Base-by-base conservation (phyloP, 2,797 vertebrate genomes). In the Poecilia wingei region DNA sequence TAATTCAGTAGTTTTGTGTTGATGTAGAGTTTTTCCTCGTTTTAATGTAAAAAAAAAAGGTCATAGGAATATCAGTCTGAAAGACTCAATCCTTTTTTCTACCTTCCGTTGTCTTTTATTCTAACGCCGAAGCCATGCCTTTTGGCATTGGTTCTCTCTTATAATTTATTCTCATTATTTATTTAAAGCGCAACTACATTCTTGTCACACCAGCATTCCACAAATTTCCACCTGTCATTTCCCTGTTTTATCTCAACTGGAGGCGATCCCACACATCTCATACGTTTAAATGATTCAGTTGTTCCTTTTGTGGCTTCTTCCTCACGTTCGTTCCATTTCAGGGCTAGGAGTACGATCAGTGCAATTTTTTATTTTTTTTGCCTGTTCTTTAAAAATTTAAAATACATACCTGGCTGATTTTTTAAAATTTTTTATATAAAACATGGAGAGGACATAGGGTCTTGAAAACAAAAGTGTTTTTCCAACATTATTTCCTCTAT, bases 161-260 rank as follows among this genome's bases (percentile, higher is more conserved):
- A 84, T 86, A 81, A 89, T 89, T 89, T 87, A 88, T 61, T 81
- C 75, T 82, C 47, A 43, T 89, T 71, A 79, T 87, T 90, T 88
- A 89, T 90, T 92, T 86, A 89, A 91, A 87, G 88, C 79, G 82
- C 82, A 82, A 70, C 83, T 90, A 80, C 82, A 75, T 80, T 69
- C 81, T 87, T 86, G 74, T 86, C 87, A 84, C 12, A 57, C 79
- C 81, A 90, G 86, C 82, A 86, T 91, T 93, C 87, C 85, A 72
- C 81, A 88, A 84, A 85, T 88, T 88, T 86, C 88, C 90, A 86
- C 89, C 83, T 79, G 87, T 87, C 83, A 85, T 83, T 82, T 82
- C 76, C 76, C 69, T 87, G 87, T 86, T 88, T 83, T 82, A 84
- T 82, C 69, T 82, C 81, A 79, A 83, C 82, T 61, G 8, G 82